Conservation (phyloP, 2,113 vertebrate genomes). For the Pseudopipra pipra region DNA sequence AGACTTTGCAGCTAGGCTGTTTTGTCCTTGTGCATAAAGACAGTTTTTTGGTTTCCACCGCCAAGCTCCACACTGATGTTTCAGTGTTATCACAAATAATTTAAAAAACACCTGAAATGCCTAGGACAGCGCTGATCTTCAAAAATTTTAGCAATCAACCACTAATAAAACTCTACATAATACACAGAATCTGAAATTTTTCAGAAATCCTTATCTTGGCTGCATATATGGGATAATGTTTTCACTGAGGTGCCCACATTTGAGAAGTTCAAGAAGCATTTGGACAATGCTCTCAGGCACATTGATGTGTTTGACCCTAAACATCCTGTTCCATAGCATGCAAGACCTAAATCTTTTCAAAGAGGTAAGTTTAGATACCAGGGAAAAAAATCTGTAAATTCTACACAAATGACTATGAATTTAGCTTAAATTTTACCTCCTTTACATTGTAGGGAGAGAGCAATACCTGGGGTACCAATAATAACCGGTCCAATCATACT, state of each 20-base stretch:
- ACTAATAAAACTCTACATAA: not conserved
- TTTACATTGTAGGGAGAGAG: not conserved
- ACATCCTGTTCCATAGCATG: not conserved
- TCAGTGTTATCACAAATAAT: not conserved
- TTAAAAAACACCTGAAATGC: not conserved
- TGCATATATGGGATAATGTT: not conserved
- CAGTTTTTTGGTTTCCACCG: not conserved
- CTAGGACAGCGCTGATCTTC: not conserved
- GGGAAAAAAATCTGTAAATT: not conserved
- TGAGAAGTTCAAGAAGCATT: no score
- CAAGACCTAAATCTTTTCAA: not conserved
- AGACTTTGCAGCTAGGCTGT: not conserved
- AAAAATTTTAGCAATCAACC: not conserved
- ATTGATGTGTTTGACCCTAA: not conserved
- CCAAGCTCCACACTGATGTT: not conserved
- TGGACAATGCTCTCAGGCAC: not conserved
- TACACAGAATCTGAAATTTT: not conserved
- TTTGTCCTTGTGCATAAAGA: not conserved
- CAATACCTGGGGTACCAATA: not conserved
- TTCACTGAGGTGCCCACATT: not conserved
- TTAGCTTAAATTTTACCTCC: not conserved
- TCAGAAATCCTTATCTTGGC: not conserved
- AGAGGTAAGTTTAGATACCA: not conserved
- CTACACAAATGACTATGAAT: not conserved
- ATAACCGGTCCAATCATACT: not conserved